These are phyloP conservation scores for Myiopsitta monachus DNA, from an alignment of 2,113 vertebrate species.

Conservation along the genomic window DNA sequence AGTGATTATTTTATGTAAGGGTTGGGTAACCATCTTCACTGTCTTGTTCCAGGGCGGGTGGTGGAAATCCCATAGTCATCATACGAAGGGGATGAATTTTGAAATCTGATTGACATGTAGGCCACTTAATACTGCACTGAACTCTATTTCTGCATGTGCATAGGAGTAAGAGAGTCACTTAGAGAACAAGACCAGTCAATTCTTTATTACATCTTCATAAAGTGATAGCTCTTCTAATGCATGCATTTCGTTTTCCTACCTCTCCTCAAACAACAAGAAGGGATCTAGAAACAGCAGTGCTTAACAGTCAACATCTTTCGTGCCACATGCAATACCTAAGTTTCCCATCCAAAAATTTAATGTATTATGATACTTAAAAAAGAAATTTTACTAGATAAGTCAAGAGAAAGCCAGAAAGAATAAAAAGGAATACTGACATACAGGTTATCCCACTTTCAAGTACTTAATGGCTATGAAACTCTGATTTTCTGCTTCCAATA, in stretches of 20 bases:
- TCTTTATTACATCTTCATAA: background rate
- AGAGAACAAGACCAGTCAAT: background rate
- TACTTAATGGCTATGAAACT: background rate
- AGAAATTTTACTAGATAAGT: background rate
- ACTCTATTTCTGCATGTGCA: background rate
- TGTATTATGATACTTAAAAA: background rate
- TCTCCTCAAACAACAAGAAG: background rate
- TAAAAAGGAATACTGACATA: background rate
- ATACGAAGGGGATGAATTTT: background rate
- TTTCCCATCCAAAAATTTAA: background rate
- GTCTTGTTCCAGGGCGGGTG: background rate
- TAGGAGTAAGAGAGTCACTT: background rate
- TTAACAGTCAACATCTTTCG: background rate
- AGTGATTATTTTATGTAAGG: background rate
- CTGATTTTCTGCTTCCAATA: background rate
- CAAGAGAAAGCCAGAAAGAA: background rate
- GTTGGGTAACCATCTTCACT: background rate
- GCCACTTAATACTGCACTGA: background rate
- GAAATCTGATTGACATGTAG: background rate
- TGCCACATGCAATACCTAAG: background rate
- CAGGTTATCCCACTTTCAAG: fast-evolving
- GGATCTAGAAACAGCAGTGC: background rate
- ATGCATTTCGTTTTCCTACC: background rate
- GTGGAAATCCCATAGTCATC: background rate
- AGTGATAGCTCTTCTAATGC: background rate